Evolutionary conservation across 2,113 vertebrate species (phyloP).

Genomic region (Proteles cristata): DNA sequence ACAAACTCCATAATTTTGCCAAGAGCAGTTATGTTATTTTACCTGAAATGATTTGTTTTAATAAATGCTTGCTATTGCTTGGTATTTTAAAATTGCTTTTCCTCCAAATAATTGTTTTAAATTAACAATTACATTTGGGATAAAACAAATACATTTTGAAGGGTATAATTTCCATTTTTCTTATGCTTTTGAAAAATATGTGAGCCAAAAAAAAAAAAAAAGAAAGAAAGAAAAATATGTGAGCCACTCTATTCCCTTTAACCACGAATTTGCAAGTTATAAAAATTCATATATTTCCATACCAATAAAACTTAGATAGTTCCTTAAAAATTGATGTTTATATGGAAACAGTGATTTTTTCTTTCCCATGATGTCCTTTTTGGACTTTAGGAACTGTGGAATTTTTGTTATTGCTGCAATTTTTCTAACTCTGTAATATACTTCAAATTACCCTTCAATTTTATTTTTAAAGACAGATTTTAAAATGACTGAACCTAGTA

Average conservation of each 20-base stretch:
- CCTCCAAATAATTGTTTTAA: conserved; percentile 46
- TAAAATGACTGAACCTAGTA: neutral
- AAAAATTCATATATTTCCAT: neutral
- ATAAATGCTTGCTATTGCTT: conserved; percentile 50
- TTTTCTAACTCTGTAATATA: neutral
- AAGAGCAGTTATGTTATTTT: conserved; percentile 49
- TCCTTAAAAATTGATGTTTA: conserved; percentile 41
- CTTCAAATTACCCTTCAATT: conserved; percentile 39
- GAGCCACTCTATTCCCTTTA: neutral
- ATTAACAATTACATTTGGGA: conserved; percentile 31
- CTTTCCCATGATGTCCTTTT: neutral
- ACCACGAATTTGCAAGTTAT: neutral
- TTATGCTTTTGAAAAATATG: neutral
- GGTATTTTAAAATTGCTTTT: conserved; percentile 59
- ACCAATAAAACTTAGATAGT: conserved; percentile 13
- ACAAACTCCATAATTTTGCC: conserved; percentile 43
- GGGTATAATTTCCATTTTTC: conserved; percentile 3
- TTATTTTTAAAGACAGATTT: conserved; percentile 56
- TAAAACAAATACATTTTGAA: conserved; percentile 33
- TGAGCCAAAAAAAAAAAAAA: neutral
- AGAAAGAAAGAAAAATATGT: neutral
- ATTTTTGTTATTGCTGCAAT: conserved; percentile 1
- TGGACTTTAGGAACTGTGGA: neutral
- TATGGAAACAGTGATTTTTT: neutral
- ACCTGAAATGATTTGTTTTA: conserved; percentile 57